Percentiles rank a stretch among this genome's conserved stretches.
Conservation (phyloP, 2,888 invertebrate species). For the Saturnia japonica region DNA sequence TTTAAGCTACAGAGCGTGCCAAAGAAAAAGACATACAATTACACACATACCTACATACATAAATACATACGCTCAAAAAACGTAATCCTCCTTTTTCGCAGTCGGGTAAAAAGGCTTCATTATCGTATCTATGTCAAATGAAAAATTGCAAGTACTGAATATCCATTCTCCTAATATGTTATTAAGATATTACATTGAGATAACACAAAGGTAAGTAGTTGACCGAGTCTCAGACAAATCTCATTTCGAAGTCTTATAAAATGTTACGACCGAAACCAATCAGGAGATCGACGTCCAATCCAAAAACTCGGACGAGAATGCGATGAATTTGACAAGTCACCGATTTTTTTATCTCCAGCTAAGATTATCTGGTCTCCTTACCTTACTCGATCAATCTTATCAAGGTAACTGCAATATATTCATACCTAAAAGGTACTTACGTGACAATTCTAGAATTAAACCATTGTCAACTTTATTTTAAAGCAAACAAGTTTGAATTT, state of each 20-base stretch:
- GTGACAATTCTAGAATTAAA: not conserved
- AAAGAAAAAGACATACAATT: too few species aligned
- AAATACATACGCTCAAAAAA: too few species aligned
- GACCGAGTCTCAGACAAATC: not conserved
- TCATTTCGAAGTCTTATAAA: conserved; percentile 21
- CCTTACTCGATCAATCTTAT: conserved; percentile 82
- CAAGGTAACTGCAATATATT: conserved; percentile 60
- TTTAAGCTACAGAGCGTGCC: too few species aligned
- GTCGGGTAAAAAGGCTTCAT: too few species aligned
- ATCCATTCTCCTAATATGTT: not conserved
- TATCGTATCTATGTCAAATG: too few species aligned
- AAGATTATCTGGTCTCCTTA: conserved; percentile 78
- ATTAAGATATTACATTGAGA: conserved; percentile 12
- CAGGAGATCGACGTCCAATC: conserved; percentile 51
- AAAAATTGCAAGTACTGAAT: not conserved
- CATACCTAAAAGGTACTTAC: conserved; percentile 41
- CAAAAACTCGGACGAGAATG: conserved; percentile 65
- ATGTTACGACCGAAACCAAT: conserved; percentile 50
- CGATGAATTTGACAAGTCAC: conserved; percentile 81
- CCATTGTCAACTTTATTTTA: conserved; percentile 33
- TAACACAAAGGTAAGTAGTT: not conserved
- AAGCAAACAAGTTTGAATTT: conserved; percentile 27
- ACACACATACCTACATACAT: too few species aligned
- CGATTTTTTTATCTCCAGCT: conserved; percentile 67
- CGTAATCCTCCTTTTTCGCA: too few species aligned